Conservation (phyloP, 1,140 invertebrate genomes). For the Neoseiulus cucumeris region DNA sequence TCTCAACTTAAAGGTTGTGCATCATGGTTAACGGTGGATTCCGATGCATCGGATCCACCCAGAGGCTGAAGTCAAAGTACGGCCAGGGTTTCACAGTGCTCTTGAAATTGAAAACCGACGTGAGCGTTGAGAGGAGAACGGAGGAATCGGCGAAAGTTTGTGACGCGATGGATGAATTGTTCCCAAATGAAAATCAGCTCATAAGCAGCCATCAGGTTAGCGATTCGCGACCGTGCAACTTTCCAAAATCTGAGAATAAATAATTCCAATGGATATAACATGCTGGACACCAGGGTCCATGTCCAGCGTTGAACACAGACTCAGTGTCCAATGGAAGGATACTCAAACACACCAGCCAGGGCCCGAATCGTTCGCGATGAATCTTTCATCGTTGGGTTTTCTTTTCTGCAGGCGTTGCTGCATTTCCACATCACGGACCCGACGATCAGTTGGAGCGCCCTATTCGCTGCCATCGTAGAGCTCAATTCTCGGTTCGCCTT, state of each 20-base stretch:
- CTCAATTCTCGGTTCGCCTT: slow-evolving; percentile 26
- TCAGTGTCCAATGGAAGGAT: too few relatives aligned
- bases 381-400: slow-evolving; percentile 18
- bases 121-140: not conserved
- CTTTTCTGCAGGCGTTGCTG: slow-evolving; percentile 38
- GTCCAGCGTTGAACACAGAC: too few relatives aligned
- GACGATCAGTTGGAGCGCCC: slow-evolving; percentile 23
- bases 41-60: slow-evolving; percentile 45
- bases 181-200: not conserved
- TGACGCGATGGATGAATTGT: slow-evolving; percentile 2
- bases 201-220: slow-evolving; percentile 2
- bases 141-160: not conserved
- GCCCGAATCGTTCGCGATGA: too few relatives aligned
- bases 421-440: slow-evolving; percentile 44
- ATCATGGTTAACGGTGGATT: slow-evolving; percentile 73
- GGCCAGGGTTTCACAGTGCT: slow-evolving; percentile 16
- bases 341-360: too few relatives aligned
- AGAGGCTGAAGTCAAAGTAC: slow-evolving; percentile 38
- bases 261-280: too few relatives aligned
- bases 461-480: slow-evolving; percentile 29
- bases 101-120: not conserved
- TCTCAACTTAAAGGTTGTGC: slow-evolving; percentile 6
- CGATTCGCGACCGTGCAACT: not conserved
- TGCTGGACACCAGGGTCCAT: too few relatives aligned
- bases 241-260: too few relatives aligned